Conservation (phyloP, 2,797 vertebrate species). For the Anisognathus igniventris region DNA sequence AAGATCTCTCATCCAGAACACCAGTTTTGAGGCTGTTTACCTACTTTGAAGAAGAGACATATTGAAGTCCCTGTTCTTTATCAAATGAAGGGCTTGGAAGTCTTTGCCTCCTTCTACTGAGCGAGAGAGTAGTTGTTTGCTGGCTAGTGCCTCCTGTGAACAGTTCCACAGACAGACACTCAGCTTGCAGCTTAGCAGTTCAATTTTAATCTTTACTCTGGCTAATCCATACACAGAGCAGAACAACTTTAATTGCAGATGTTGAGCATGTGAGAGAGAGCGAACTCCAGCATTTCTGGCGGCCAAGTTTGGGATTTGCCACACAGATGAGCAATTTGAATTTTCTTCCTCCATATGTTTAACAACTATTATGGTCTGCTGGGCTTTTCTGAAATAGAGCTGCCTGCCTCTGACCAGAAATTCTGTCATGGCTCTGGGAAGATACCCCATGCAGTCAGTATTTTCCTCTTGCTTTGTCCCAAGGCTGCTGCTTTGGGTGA, state of each 20-base stretch:
- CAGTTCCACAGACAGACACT: not conserved
- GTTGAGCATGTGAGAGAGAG: not conserved
- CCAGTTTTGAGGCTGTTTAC: not conserved
- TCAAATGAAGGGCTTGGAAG: not conserved
- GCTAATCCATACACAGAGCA: conserved; percentile 14
- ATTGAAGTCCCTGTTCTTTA: not conserved
- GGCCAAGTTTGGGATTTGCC: not conserved
- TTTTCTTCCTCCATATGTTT: not conserved
- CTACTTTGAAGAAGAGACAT: not conserved
- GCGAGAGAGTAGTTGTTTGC: not conserved
- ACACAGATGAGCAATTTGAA: not conserved
- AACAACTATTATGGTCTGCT: not conserved
- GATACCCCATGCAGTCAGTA: not conserved
- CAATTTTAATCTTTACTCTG: not conserved
- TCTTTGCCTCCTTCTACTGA: not conserved
- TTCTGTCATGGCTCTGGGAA: not conserved
- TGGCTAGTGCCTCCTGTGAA: not conserved
- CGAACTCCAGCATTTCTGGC: not conserved
- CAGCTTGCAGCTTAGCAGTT: not conserved
- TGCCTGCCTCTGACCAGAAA: not conserved
- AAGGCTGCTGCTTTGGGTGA: not conserved
- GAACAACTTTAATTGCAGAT: not conserved
- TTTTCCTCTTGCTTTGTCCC: not conserved
- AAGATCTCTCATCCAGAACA: not conserved
- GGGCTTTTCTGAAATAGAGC: not conserved